A percentile compares a stretch with the other conserved stretches of the same genome.
phyloP scores from a whole-genome alignment of 2,113 vertebrate species.

The Odobenus rosmarus region DNA sequence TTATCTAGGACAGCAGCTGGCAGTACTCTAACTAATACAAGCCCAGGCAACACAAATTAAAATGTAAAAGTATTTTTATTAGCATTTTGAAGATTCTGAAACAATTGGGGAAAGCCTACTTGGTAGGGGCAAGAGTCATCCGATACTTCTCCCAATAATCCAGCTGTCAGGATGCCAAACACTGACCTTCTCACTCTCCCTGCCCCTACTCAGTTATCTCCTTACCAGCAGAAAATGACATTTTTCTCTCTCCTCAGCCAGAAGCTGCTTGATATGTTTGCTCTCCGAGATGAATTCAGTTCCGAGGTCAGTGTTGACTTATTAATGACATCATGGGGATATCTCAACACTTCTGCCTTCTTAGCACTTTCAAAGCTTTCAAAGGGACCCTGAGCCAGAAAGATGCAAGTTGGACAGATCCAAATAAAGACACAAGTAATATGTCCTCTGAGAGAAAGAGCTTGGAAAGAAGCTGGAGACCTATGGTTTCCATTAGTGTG shows the following conservation, averaged over 20 bases:
- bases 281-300: slow-evolving; percentile 2
- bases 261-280: neutral
- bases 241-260: slow-evolving; percentile 26
- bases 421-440: neutral
- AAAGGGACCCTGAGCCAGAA: neutral
- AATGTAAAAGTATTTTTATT: slow-evolving; percentile 53
- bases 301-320: slow-evolving; percentile 34
- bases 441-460: slow-evolving; percentile 25
- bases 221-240: neutral
- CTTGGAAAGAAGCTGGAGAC: neutral
- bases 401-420: neutral
- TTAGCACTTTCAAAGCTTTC: neutral
- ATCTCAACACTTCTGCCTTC: slow-evolving; percentile 13
- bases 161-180: slow-evolving; percentile 55
- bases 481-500: neutral
- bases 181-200: neutral
- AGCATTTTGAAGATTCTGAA: slow-evolving; percentile 54
- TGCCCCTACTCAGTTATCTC: neutral
- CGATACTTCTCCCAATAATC: neutral
- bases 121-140: slow-evolving; percentile 43
- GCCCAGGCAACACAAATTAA: slow-evolving; percentile 50
- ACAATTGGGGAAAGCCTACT: slow-evolving; percentile 57
- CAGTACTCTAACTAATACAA: slow-evolving; percentile 39
- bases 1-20: slow-evolving; percentile 47
- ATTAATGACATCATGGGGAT: slow-evolving; percentile 47